phyloP scores from a whole-genome alignment of 1,140 invertebrate genomes.

The Charaxes varanes region DNA sequence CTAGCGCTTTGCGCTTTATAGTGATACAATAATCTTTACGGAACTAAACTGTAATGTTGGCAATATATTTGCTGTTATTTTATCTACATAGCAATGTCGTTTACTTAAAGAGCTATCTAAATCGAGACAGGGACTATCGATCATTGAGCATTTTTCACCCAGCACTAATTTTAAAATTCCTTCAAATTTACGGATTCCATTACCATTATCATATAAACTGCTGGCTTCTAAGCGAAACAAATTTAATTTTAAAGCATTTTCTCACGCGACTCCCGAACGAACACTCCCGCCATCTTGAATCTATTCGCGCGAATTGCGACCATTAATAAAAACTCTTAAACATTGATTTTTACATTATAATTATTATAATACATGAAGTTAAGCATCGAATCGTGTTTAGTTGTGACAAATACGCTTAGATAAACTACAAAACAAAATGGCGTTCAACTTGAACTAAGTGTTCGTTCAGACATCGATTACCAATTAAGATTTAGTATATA shows the following conservation, averaged over 20 bases:
- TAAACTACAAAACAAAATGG: constrained; percentile 14
- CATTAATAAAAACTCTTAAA: constrained; percentile 12
- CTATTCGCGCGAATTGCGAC: constrained; percentile 9
- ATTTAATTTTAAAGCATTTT: constrained; percentile 44
- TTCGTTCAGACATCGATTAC: constrained; percentile 34
- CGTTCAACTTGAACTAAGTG: constrained; percentile 2
- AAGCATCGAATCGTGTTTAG: constrained; percentile 15
- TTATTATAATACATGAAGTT: constrained; percentile 14
- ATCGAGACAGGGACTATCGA: constrained; percentile 37
- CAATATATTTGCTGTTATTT: too few species aligned
- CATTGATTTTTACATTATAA: constrained; percentile 19
- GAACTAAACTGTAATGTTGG: too few species aligned
- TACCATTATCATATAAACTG: constrained; percentile 39
- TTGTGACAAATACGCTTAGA: constrained; percentile 7
- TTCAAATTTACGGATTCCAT: constrained; percentile 41
- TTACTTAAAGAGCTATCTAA: constrained; percentile 13
- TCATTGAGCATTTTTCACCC: constrained; percentile 56
- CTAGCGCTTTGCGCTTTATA: too few species aligned
- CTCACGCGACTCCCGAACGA: constrained; percentile 36
- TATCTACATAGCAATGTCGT: too few species aligned
- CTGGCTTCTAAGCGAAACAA: constrained; percentile 57
- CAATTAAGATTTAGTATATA: too few species aligned
- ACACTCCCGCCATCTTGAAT: constrained; percentile 25
- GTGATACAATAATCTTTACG: too few species aligned
- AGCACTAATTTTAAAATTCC: constrained; percentile 43